Evolutionary conservation across 92 coral and sea anemone species (phyloP), one percentile per base, ranked within the genome.

Genomic region (Phenganax marumi): DNA sequence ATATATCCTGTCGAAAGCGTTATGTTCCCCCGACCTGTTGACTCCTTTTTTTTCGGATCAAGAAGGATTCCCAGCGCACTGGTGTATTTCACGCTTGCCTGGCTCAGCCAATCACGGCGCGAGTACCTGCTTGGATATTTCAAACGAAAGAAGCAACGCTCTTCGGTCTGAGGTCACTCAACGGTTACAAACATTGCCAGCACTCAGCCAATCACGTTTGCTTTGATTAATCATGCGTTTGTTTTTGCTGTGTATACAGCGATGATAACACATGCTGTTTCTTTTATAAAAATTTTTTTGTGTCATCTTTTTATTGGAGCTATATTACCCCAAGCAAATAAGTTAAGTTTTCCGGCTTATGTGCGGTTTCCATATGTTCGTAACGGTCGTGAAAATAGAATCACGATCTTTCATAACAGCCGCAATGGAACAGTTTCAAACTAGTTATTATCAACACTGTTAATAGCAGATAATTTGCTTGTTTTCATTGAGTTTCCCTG

Each of bases 11-110:
- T 76, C 81, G 50, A 54, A 76, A 66, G 17, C 81, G 81, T 54
- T 76, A 55, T 22, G 68, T 62, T 76, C 68, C 68, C 81, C 68
- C 24, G 68, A 76, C 81, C 50, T 76, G 81, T 76, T 24, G 81
- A 26, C 19, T 76, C 68, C 49, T 66, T 66, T 76, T 66, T 76
- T 58, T 76, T 19, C 68, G 43, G 65, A 76, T 26, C 68, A 14
- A 48, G 50, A 50, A 76, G 16, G 19, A 54, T 76, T 24, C 81
- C 52, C 39, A 12, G 51, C 10, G 54, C 68, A 76, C 81, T 76
- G 81, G 81, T 76, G 18, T 48, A 25, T 76, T 26, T 57, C 68
- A 76, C 68, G 81, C 81, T n/a, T 76, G 81, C 68, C 68, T 76
- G 81, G 14, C 22, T 57, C 69, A 54, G 52, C 81, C 81, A 76